Evolutionary conservation across 2,113 vertebrate genomes (phyloP).

Genomic region (Oophaga pumilio): DNA sequence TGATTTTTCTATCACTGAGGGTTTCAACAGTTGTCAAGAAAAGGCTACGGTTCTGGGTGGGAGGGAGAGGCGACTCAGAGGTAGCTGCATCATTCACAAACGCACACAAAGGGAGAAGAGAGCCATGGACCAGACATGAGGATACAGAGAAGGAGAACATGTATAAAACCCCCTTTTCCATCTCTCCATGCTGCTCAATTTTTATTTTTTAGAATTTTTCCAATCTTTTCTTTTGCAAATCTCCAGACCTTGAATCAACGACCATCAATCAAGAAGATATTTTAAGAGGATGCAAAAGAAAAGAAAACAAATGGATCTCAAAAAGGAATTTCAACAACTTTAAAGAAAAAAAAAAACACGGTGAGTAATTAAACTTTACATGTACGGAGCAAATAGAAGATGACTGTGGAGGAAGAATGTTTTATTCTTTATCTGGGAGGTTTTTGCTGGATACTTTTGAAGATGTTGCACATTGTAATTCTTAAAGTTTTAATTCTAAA

Average conservation of each 20-base stretch:
- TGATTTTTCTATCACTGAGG: constrained; percentile 11
- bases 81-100: constrained; percentile 37
- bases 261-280: neutral
- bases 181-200: neutral
- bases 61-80: constrained; percentile 34
- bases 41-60: constrained; percentile 12
- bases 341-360: neutral
- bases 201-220: neutral
- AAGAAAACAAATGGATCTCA: neutral
- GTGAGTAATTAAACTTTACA: constrained; percentile 33
- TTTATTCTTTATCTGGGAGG: neutral
- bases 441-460: neutral
- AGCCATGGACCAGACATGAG: constrained; percentile 32
- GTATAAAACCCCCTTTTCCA: neutral
- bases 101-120: constrained; percentile 26
- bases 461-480: neutral
- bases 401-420: neutral
- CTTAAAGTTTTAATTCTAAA: neutral
- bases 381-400: neutral
- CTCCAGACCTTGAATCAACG: neutral
- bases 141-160: constrained; percentile 12
- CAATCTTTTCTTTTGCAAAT: neutral
- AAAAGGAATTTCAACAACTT: neutral
- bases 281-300: neutral
- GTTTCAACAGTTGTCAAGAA: constrained; percentile 46